Evolutionary conservation across 2,888 invertebrate species (phyloP), one percentile per base, ranked within the genome.

Genomic region (Drosophila anomalata): DNA sequence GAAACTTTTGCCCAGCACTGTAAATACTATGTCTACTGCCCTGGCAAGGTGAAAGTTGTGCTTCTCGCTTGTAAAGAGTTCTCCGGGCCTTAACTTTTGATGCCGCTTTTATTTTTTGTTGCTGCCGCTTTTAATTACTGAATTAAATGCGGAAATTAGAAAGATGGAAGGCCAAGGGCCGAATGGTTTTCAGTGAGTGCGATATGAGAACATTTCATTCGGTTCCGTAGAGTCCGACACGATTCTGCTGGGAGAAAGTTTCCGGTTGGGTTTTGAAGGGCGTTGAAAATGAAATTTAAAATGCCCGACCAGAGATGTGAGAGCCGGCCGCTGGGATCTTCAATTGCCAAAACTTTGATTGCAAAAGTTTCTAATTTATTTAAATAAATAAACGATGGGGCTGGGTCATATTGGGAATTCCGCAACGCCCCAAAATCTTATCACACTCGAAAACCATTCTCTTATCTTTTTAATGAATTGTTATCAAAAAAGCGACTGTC

Each of bases 61-160:
- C 54, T 17, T 47, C 53, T 53, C 24, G 65, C 33, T 17, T 51
- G 47, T 17, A 61, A 48, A 60, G 47, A 41, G 60, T 57, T 68
- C 46, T 48, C 29, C 47, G 9, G 55, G 33, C 20, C 41, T 48
- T 68, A 36, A 36, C 36, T 36, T 36, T 36, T 36, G 17, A 17
- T 17, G 17, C 17, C 17, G 36, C 14, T 14, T 22, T 51, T 56
- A 52, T 46, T 58, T 26, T 57, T 57, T 52, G 54, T 29, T 62
- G 75, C 55, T 73, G 53, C 24, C 66, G 67, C 67, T 66, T 80
- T 84, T 78, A 78, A 78, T 87, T 82, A 62, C 81, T 73, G 70
- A 76, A 82, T 82, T 87, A 76, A 84, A 74, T 84, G 81, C 71
- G 77, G 78, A 80, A 82, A 84, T 80, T 80, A 81, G 78, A 70